Percentiles rank a stretch among this genome's conserved stretches.
Evolutionary conservation across 1,140 invertebrate species (phyloP).

Genomic region (Cyrtorhinus lividipennis): DNA sequence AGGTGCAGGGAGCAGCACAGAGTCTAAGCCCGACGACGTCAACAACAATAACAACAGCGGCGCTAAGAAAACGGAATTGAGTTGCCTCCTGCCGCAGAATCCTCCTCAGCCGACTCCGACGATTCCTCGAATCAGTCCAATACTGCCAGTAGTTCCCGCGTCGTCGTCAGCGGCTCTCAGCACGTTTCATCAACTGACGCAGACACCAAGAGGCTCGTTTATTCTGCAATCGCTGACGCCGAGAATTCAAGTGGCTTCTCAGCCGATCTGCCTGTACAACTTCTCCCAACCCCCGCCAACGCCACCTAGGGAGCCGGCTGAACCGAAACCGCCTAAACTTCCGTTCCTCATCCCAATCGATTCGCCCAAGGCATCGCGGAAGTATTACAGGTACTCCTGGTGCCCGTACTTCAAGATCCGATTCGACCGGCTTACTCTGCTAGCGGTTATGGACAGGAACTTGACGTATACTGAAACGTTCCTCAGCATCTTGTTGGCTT

Average conservation of each 20-base stretch:
- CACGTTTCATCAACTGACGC: constrained; percentile 19
- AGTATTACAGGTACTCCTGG: constrained; percentile 39
- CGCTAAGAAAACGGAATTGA: constrained; percentile 32
- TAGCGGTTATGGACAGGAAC: constrained; percentile 88
- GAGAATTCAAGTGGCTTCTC: constrained; percentile 13
- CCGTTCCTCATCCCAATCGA: constrained; percentile 26
- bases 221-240: constrained; percentile 19
- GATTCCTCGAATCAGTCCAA: constrained; percentile 29
- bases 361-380: constrained; percentile 21
- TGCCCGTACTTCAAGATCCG: constrained; percentile 52
- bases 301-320: constrained; percentile 17
- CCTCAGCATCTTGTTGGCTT: constrained; percentile 66
- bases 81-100: constrained; percentile 36
- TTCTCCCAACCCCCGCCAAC: constrained; percentile 2
- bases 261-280: constrained; percentile 16
- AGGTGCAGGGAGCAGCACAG: not conserved
- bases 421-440: constrained; percentile 80
- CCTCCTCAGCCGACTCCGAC: constrained; percentile 35
- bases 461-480: constrained; percentile 70
- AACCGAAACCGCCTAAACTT: constrained; percentile 17
- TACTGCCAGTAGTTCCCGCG: constrained; percentile 17
- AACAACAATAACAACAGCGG: constrained; percentile 22
- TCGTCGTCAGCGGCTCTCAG: constrained; percentile 18
- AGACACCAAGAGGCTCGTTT: constrained; percentile 15
- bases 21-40: constrained; percentile 21